These are phyloP conservation scores for Sipha flava DNA, from an alignment of 1,140 invertebrate genomes.

Conservation along the genomic window DNA sequence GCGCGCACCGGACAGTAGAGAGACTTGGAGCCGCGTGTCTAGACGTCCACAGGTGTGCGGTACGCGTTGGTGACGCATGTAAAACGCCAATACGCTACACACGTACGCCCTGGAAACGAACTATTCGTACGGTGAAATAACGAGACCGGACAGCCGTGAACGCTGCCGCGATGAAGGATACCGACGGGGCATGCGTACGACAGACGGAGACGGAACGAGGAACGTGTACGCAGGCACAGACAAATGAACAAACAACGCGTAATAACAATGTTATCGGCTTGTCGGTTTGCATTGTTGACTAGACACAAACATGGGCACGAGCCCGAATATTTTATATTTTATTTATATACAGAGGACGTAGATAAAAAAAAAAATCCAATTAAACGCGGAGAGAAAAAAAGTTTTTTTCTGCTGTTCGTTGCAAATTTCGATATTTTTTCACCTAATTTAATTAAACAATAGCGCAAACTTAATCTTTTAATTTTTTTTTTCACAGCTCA, in stretches of 20 bases:
- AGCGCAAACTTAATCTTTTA: background rate
- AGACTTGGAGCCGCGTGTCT: background rate
- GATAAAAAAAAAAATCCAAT: background rate
- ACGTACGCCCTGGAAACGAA: no score
- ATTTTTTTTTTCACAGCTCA: background rate
- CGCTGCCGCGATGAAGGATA: background rate
- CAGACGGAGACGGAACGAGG: background rate
- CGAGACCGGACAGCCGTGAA: slow-evolving; percentile 29
- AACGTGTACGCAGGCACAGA: slow-evolving; percentile 14
- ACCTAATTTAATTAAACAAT: slow-evolving; percentile 13
- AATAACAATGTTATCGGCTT: slow-evolving; percentile 32
- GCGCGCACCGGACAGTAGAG: background rate
- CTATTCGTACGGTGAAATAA: slow-evolving; percentile 21
- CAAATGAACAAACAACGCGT: slow-evolving; percentile 30
- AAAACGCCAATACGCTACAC: background rate
- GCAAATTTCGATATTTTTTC: slow-evolving; percentile 15
- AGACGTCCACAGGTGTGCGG: slow-evolving; percentile 1
- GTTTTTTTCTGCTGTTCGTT: slow-evolving; percentile 4
- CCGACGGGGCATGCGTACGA: background rate
- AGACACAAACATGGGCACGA: slow-evolving; percentile 29
- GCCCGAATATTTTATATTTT: slow-evolving; percentile 19
- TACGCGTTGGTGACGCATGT: background rate
- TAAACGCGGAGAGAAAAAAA: background rate
- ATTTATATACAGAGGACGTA: background rate
- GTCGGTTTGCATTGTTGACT: slow-evolving; percentile 29